Base-by-base conservation (phyloP, 2,888 invertebrate genomes). In the Pyrrhosoma nymphula region DNA sequence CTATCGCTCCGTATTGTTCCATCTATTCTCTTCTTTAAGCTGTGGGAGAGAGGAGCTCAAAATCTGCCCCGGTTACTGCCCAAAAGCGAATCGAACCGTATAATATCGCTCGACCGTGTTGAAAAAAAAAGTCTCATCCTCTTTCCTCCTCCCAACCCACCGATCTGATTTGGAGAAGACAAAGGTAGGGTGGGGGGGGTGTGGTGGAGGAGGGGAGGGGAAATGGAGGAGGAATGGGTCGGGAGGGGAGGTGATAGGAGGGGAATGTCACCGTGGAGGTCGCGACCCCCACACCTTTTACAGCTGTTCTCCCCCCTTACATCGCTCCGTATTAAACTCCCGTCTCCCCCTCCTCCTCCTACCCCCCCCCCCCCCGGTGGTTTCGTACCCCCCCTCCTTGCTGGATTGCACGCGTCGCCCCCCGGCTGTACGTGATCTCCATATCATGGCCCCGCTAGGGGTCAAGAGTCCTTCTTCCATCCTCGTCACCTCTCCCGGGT, bases 21-120 rank as follows among this genome's bases (percentile, higher is more conserved):
- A 47, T 47, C 47, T 47, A 8, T 8, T 8, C 47, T 47, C 47
- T 4, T 4, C 8, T 47, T 47, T 47, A 47, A 47, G 8, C 47
- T 47, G 4, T n/a, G n/a, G n/a, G n/a, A n/a, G n/a, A 47, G 47
- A 47, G 4, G 47, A 47, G 8, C 47, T 47, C 47, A 4, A 2
- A 47, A 47, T 30, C 82, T 14, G 82, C 35, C 35, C 35, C 82
- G 12, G 82, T 30, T 35, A 82, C 82, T 82, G 82, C 30, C 35
- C 35, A 82, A 35, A 82, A 82, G 82, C 82, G 14, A 82, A 82
- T 82, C 82, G 82, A 82, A 82, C 82, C 82, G 82, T 82, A 18
- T 18, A 35, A 35, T 82, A 23, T 26, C 82, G 35, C 30, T 82
- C 16, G 82, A 82, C 30, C 30, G 82, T 82, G 82, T 30, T 82